Evolutionary conservation across 1,140 invertebrate genomes (phyloP).

Genomic region (Leptonema lineaticorne): DNA sequence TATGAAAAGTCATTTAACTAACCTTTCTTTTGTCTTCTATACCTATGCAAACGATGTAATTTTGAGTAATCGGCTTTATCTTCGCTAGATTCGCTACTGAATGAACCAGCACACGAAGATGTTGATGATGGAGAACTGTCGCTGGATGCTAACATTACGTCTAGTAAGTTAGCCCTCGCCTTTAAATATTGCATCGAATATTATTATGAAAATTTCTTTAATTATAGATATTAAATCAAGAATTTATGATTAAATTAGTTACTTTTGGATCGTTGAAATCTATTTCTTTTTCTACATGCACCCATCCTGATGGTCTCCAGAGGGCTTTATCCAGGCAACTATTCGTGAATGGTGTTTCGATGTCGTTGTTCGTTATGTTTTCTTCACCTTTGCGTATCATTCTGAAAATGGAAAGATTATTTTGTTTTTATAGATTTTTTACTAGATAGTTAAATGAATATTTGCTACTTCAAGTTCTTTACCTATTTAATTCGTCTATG

Average conservation of each 20-base stretch:
- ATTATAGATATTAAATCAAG: not conserved
- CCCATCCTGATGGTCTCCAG: conserved; percentile 73
- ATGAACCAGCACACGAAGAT: conserved; percentile 65
- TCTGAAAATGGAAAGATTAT: conserved; percentile 42
- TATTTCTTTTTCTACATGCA: conserved; percentile 73
- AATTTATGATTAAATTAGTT: conserved; percentile 29
- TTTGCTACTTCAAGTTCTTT: not conserved
- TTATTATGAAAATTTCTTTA: not conserved
- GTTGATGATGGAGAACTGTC: conserved; percentile 68
- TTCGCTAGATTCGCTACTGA: conserved; percentile 61
- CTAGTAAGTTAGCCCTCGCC: conserved; percentile 71
- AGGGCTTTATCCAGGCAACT: conserved; percentile 61
- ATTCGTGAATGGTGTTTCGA: conserved; percentile 34
- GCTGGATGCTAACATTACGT: conserved; percentile 74
- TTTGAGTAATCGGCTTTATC: conserved; percentile 67
- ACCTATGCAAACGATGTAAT: conserved; percentile 68
- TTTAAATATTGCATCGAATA: conserved; percentile 43
- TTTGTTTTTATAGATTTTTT: not conserved
- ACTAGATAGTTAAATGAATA: not conserved
- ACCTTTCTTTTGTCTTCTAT: conserved; percentile 76
- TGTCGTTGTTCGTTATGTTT: conserved; percentile 42
- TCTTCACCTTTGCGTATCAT: conserved; percentile 58
- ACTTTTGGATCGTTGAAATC: conserved; percentile 80
- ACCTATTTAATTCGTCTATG: conserved; percentile 72
- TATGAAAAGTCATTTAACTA: not conserved